phyloP scores from a whole-genome alignment of 2,113 vertebrate genomes.

The Myanophis thanlyinensis region DNA sequence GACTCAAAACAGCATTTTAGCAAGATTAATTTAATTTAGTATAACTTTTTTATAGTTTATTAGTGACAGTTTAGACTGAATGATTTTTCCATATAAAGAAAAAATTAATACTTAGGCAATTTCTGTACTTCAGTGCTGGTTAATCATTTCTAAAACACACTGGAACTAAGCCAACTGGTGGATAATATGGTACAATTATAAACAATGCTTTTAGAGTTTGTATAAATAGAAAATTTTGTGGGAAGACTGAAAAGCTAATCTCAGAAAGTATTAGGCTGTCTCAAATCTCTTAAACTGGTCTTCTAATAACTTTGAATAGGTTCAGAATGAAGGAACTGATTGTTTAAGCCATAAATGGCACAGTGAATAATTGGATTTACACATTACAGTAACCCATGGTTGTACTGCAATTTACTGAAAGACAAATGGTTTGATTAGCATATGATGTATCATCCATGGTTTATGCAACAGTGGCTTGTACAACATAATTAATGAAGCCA shows the following conservation, averaged over 20 bases:
- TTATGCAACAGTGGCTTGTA: neutral
- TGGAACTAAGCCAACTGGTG: neutral
- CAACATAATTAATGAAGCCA: neutral
- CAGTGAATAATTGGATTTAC: neutral
- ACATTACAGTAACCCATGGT: neutral
- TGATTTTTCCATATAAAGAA: neutral
- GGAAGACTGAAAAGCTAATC: neutral
- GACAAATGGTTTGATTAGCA: neutral
- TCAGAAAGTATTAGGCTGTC: neutral
- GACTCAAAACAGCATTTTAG: neutral
- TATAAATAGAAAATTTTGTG: neutral
- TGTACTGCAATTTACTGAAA: neutral
- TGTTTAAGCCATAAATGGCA: neutral
- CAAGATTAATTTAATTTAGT: neutral
- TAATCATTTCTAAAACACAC: slow-evolving; percentile 1
- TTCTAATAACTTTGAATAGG: neutral
- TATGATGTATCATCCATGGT: neutral
- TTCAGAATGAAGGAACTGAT: neutral
- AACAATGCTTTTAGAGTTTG: neutral
- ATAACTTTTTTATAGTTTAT: neutral
- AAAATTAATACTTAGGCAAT: neutral
- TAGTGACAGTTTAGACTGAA: neutral
- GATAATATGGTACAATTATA: neutral
- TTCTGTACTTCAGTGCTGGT: neutral
- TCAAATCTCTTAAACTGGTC: neutral